phyloP scores from a whole-genome alignment of 2,888 invertebrate species.

The Automeris io region DNA sequence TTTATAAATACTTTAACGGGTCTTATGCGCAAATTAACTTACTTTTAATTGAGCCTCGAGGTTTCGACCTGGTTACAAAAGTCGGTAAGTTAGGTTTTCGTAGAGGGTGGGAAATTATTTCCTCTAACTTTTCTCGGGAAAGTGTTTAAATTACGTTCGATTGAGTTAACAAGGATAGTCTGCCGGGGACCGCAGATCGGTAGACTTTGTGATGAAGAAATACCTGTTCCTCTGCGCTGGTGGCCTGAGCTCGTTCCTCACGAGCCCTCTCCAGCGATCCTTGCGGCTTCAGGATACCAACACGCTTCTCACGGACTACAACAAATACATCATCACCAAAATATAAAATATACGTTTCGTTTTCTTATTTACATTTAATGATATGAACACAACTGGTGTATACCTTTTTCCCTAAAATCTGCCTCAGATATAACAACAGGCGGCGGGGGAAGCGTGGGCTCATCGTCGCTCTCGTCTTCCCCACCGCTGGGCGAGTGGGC shows the following conservation, averaged over 20 bases:
- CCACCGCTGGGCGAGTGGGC: background rate
- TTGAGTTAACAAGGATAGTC: too few species aligned
- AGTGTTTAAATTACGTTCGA: too few species aligned
- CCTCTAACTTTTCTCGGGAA: too few species aligned
- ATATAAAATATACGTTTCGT: background rate
- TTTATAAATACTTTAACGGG: too few species aligned
- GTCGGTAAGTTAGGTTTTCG: too few species aligned
- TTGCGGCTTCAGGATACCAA: constrained; percentile 84
- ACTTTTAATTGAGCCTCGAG: too few species aligned
- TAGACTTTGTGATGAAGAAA: background rate
- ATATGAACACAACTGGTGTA: background rate
- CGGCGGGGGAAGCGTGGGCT: constrained; percentile 36
- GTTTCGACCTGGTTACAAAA: too few species aligned
- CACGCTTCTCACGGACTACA: constrained; percentile 73
- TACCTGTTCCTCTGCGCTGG: constrained; percentile 41
- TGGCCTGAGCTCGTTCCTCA: constrained; percentile 75
- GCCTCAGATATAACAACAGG: constrained; percentile 67
- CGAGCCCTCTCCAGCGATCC: constrained; percentile 82
- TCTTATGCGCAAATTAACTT: too few species aligned
- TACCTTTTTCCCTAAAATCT: constrained; percentile 67
- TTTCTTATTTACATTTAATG: too few species aligned
- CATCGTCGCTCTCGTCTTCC: constrained; percentile 35
- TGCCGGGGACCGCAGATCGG: too few species aligned
- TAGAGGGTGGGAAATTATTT: too few species aligned
- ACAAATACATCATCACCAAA: background rate